A percentile compares a stretch with the other conserved stretches of the same genome.
phyloP scores from a whole-genome alignment of 2,888 invertebrate species.

The Gymnocheta viridis region DNA sequence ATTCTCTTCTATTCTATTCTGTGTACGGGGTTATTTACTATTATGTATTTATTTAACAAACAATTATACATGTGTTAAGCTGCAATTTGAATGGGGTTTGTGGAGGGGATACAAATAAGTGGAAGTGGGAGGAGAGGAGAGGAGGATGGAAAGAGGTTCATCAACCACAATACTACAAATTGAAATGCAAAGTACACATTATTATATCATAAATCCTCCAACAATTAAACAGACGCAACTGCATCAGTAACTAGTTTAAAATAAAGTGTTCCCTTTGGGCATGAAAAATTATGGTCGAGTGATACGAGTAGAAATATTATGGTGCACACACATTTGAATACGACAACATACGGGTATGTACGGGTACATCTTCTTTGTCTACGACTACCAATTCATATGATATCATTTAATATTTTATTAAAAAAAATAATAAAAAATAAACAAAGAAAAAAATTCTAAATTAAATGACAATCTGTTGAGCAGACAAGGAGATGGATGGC shows the following conservation, averaged over 20 bases:
- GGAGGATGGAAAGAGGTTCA: too few relatives aligned
- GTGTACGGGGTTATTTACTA: neutral
- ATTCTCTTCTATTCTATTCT: neutral
- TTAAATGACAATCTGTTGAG: conserved; percentile 3
- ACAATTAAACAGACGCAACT: conserved; percentile 26
- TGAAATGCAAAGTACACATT: conserved; percentile 7
- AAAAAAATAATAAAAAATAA: too few relatives aligned
- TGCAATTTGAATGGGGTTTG: too few relatives aligned
- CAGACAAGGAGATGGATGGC: conserved; percentile 3
- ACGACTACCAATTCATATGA: conserved; percentile 38
- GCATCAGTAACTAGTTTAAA: conserved; percentile 15
- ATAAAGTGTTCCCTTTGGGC: conserved; percentile 22
- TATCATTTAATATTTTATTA: conserved; percentile 34
- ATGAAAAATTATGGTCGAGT: conserved; percentile 21
- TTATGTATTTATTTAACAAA: conserved; percentile 26
- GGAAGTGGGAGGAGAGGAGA: neutral
- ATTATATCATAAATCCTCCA: conserved; percentile 18
- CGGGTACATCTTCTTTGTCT: neutral
- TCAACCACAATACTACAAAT: conserved; percentile 50
- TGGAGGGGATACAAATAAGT: neutral
- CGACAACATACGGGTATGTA: conserved; percentile 9
- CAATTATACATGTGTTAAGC: conserved; percentile 58
- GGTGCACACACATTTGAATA: conserved; percentile 23
- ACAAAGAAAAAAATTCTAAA: conserved; percentile 10
- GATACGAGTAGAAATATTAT: conserved; percentile 41